Evolutionary conservation across 1,140 invertebrate species (phyloP).

Genomic region (Musca vetustissima): DNA sequence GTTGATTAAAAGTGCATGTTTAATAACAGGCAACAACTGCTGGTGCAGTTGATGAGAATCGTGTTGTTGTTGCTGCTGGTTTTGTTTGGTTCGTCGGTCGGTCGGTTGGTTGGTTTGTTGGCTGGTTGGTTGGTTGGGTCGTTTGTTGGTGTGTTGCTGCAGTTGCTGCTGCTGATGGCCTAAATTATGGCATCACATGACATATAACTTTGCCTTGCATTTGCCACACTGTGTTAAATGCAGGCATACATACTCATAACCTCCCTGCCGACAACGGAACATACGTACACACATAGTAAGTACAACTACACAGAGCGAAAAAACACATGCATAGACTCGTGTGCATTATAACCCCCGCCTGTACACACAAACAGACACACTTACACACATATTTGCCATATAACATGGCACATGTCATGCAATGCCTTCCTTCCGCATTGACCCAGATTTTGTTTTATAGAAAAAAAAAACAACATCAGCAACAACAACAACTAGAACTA

Average conservation of each 20-base stretch:
- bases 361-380: conserved; percentile 7
- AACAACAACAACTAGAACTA: background rate
- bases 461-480: background rate
- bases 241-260: background rate
- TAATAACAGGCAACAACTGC: background rate
- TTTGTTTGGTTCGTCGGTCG: too few species aligned
- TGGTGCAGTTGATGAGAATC: conserved; percentile 7
- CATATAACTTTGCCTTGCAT: conserved; percentile 22
- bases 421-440: conserved; percentile 24
- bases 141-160: too few species aligned
- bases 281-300: background rate
- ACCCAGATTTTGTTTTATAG: conserved; percentile 13
- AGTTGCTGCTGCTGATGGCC: conserved; percentile 4
- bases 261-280: background rate
- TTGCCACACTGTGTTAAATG: background rate
- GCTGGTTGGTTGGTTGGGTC: too few species aligned
- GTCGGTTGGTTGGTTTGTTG: too few species aligned
- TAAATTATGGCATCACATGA: conserved; percentile 24
- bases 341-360: conserved; percentile 13
- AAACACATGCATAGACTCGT: conserved; percentile 7
- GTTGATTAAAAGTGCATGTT: conserved; percentile 23
- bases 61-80: background rate
- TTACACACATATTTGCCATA: conserved; percentile 5
- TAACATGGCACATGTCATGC: conserved; percentile 22
- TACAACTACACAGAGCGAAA: too few species aligned